A percentile compares a stretch with the other conserved stretches of the same genome.
phyloP scores from a whole-genome alignment of 2,888 invertebrate genomes.

The Penaeus monodon region DNA sequence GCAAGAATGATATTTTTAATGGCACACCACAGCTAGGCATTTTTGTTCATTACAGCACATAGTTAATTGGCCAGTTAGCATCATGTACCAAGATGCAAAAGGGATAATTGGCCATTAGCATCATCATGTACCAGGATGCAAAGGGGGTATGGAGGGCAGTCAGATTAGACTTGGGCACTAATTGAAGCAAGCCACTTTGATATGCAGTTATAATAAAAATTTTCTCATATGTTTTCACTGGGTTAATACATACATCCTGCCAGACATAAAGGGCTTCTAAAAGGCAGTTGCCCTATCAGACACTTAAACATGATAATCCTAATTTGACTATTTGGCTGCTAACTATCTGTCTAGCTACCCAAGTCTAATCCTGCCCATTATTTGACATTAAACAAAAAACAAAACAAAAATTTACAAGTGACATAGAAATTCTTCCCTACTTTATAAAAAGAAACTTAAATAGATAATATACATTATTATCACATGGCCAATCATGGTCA shows the following conservation, averaged over 20 bases:
- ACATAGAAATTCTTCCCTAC: slow-evolving; percentile 62
- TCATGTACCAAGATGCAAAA: too few species aligned
- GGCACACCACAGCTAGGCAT: slow-evolving; percentile 49
- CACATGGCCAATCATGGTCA: slow-evolving; percentile 63
- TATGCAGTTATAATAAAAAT: slow-evolving; percentile 14
- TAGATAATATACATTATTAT: slow-evolving; percentile 61
- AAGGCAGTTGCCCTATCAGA: too few species aligned
- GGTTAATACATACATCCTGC: background rate
- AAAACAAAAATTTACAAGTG: slow-evolving; percentile 48
- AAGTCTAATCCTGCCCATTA: slow-evolving; percentile 42
- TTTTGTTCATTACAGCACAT: slow-evolving; percentile 45
- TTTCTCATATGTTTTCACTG: slow-evolving; percentile 6
- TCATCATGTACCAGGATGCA: slow-evolving; percentile 45
- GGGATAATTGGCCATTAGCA: slow-evolving; percentile 15
- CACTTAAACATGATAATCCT: background rate
- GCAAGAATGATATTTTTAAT: background rate
- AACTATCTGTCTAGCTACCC: slow-evolving; percentile 35
- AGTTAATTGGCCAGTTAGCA: slow-evolving; percentile 38
- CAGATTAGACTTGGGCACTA: slow-evolving; percentile 15
- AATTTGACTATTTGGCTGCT: slow-evolving; percentile 11
- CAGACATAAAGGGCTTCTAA: background rate
- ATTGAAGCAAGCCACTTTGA: background rate
- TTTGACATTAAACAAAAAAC: slow-evolving; percentile 40
- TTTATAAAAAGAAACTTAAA: slow-evolving; percentile 61
- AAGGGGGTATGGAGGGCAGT: slow-evolving; percentile 20